A percentile compares a stretch with the other conserved stretches of the same genome.
phyloP scores from a whole-genome alignment of 1,140 invertebrate genomes.

The Aethina tumida region DNA sequence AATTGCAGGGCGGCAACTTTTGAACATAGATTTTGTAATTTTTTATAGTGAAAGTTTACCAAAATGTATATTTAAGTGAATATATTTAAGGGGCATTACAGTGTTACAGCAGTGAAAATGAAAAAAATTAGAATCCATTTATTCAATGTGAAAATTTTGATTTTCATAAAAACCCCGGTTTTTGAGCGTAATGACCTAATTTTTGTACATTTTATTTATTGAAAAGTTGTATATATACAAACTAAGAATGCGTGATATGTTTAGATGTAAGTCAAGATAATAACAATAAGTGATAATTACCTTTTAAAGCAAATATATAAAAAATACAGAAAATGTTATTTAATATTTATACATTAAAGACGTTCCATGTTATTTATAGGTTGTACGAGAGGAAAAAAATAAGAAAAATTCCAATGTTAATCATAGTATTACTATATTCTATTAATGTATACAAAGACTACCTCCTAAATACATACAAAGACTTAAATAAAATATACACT shows the following conservation, averaged over 20 bases:
- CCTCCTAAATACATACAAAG: constrained; percentile 20
- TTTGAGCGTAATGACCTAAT: no score
- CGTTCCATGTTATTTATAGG: constrained; percentile 23
- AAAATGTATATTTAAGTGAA: constrained; percentile 2
- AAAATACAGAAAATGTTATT: constrained; percentile 25
- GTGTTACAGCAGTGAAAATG: constrained; percentile 6
- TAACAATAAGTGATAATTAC: constrained; percentile 26
- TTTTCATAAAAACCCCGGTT: no score
- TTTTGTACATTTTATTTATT: constrained; percentile 26
- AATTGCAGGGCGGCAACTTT: no score
- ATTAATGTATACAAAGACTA: constrained; percentile 21
- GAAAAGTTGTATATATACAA: constrained; percentile 18
- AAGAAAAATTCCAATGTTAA: constrained; percentile 21
- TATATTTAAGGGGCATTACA: neutral
- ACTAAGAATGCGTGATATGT: constrained; percentile 25
- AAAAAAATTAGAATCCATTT: constrained; percentile 6
- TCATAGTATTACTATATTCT: constrained; percentile 20
- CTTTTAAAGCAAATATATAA: constrained; percentile 20
- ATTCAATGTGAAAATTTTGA: constrained; percentile 2
- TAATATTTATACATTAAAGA: constrained; percentile 26
- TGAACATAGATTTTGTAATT: neutral
- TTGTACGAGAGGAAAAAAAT: constrained; percentile 20
- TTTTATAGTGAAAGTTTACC: neutral
- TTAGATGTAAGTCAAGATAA: constrained; percentile 16
- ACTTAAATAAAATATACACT: constrained; percentile 17